Evolutionary conservation across 1,140 invertebrate genomes (phyloP).

Genomic region (Drosophila malerkotliana): DNA sequence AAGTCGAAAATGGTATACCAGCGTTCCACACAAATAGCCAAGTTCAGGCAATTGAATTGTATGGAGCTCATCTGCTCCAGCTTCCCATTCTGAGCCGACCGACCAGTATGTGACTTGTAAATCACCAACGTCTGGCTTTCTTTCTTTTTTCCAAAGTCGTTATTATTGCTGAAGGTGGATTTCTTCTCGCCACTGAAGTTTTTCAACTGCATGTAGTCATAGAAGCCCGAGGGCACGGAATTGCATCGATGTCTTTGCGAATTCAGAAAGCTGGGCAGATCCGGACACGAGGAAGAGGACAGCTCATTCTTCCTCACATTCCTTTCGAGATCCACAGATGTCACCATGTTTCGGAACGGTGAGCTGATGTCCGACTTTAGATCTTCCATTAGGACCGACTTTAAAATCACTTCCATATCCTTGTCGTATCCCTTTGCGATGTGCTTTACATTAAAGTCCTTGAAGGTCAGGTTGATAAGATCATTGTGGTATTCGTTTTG

Average conservation of each 20-base stretch:
- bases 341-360: constrained; percentile 92
- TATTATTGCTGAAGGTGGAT: constrained; percentile 27
- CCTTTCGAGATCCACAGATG: constrained; percentile 87
- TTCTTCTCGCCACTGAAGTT: constrained; percentile 38
- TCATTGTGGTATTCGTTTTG: constrained; percentile 85
- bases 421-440: constrained; percentile 86
- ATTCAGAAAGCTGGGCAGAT: constrained; percentile 84
- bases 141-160: constrained; percentile 32
- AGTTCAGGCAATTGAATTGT: constrained; percentile 95
- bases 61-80: constrained; percentile 84
- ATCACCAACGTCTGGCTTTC: constrained; percentile 70
- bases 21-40: constrained; percentile 95
- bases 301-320: constrained; percentile 66
- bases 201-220: constrained; percentile 85
- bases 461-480: constrained; percentile 91
- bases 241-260: constrained; percentile 65
- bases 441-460: constrained; percentile 91
- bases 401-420: constrained; percentile 91
- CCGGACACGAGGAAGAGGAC: constrained; percentile 93
- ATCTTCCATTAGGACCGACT: constrained; percentile 95
- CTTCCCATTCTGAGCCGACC: constrained; percentile 15
- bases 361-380: constrained; percentile 90
- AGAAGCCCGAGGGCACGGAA: constrained; percentile 89
- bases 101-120: constrained; percentile 58
- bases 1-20: constrained; percentile 98